These are phyloP conservation scores for Hyles lineata DNA, from an alignment of 2,888 invertebrate species.

Conservation along the genomic window DNA sequence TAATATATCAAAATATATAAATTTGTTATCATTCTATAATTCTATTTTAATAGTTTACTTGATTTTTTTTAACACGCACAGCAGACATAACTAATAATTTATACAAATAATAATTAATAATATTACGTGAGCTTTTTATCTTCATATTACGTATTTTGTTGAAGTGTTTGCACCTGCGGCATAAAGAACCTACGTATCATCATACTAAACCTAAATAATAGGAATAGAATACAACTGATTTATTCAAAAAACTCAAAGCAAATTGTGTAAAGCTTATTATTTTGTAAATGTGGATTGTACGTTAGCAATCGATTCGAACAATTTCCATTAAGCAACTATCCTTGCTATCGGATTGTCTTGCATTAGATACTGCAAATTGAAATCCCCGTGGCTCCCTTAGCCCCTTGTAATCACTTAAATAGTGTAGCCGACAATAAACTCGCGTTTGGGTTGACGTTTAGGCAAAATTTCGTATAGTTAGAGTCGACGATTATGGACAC, in stretches of 20 bases:
- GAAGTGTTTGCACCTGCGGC: no score
- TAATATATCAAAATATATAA: no score
- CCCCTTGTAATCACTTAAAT: slow-evolving; percentile 67
- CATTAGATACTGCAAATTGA: slow-evolving; percentile 69
- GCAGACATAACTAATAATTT: no score
- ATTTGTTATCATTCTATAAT: no score
- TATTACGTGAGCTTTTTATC: no score
- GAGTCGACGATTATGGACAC: slow-evolving; percentile 16
- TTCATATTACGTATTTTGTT: no score
- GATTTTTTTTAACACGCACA: no score
- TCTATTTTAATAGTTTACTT: no score
- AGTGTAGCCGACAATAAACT: slow-evolving; percentile 72
- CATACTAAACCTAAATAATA: no score
- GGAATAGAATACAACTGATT: background rate
- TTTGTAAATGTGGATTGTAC: background rate
- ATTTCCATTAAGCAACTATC: slow-evolving; percentile 19
- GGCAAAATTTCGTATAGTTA: slow-evolving; percentile 51
- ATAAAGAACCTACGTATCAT: no score
- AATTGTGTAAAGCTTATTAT: background rate
- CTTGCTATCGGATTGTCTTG: slow-evolving; percentile 34
- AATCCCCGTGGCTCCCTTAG: slow-evolving; percentile 54
- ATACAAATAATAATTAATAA: no score
- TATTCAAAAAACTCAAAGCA: background rate
- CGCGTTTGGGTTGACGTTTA: slow-evolving; percentile 70
- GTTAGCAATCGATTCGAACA: slow-evolving; percentile 19